These are phyloP conservation scores for Bombus fervidus DNA, from an alignment of 1,140 invertebrate genomes.

Conservation along the genomic window DNA sequence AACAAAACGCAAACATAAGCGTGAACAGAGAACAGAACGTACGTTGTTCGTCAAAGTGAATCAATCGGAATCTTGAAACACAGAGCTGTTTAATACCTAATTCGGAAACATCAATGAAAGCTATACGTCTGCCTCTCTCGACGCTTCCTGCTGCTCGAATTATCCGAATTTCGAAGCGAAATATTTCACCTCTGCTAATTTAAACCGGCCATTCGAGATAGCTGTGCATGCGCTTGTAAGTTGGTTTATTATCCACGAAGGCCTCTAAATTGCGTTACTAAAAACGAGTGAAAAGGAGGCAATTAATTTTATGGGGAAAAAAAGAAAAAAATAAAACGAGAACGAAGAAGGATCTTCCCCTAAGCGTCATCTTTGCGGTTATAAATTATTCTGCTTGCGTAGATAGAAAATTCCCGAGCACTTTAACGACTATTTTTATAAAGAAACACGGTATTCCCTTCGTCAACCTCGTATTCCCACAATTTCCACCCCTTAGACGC, in stretches of 20 bases:
- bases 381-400: neutral
- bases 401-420: neutral
- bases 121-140: neutral
- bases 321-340: too few relatives aligned
- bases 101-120: neutral
- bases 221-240: neutral
- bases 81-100: slow-evolving; percentile 11
- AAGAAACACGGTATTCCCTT: neutral
- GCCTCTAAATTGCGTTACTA: neutral
- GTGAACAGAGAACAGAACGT: neutral
- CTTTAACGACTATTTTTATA: neutral
- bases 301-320: too few relatives aligned
- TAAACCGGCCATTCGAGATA: neutral
- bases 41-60: neutral
- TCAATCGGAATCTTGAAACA: neutral
- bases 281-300: neutral
- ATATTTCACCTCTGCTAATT: neutral
- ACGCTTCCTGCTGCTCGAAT: neutral
- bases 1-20: neutral
- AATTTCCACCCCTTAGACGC: neutral
- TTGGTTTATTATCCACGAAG: neutral
- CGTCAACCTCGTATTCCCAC: neutral
- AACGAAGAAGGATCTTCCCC: neutral
- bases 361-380: neutral
- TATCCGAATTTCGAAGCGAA: neutral